Base-by-base conservation (phyloP, 2,888 invertebrate genomes). In the Plagiodera versicolora region DNA sequence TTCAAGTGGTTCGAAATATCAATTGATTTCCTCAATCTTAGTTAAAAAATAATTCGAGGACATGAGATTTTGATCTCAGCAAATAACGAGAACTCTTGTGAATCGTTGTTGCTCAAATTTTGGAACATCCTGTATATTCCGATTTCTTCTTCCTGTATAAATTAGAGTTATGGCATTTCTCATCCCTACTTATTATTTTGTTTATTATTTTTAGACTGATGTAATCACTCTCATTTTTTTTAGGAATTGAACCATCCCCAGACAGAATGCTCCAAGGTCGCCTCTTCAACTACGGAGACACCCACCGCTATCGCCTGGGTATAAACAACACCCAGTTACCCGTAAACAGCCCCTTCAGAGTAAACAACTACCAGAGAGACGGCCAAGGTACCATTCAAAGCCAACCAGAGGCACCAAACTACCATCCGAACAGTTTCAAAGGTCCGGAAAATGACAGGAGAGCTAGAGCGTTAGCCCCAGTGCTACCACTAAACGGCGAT, bases 391-490 rank as follows among this genome's bases (percentile, higher is more conserved):
- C 72, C n/a, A 14, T 72, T 6, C 63, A 87, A 68, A 95, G 94
- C 79, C 95, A 95, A 80, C 89, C 87, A 2, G 93, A 91, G n/a
- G 90, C 92, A 1, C 98, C 98, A 2, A 98, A 97, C 81, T 98
- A 98, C 79, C 95, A 87, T 83, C 98, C 98, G 0, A 98, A 98
- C 83, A 96, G 95, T 66, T 98, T 97, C 82, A 84, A 86, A 58
- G 98, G 98, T 0, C 96, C 97, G 0, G 86, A 89, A 68, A 86
- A 87, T 63, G 86, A 87, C 71, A 84, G 86, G 0, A 83, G 87
- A 3, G 90, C 89, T 0, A 83, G 84, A 63, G 83, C 83, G 47
- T 73, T 89, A 49, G 80, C 84, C 44, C 85, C 87, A 0, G 82
- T 83, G 51, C 86, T 87, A 74, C 80, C 80, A 11, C 72, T 88